phyloP scores from a whole-genome alignment of 2,888 invertebrate genomes.

The Chrysomela aeneicollis region DNA sequence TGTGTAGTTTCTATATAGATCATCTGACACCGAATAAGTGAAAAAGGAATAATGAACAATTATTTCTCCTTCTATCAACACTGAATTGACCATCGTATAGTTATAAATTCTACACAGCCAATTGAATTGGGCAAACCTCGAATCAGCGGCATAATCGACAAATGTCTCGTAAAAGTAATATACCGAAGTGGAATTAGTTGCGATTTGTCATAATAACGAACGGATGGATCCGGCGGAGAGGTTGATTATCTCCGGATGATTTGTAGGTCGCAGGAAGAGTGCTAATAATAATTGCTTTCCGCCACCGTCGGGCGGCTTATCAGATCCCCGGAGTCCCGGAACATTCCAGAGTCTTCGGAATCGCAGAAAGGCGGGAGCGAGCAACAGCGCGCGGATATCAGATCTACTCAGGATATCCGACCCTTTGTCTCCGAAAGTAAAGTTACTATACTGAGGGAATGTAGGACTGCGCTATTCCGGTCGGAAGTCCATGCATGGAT shows the following conservation, averaged over 20 bases:
- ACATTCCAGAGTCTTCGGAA: slow-evolving; percentile 3
- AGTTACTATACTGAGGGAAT: not conserved
- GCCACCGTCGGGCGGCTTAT: slow-evolving; percentile 47
- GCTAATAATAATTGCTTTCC: slow-evolving; percentile 60
- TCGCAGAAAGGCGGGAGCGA: not conserved
- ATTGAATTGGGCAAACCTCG: slow-evolving; percentile 11
- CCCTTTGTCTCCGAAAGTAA: not conserved
- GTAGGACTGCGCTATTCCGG: too few species aligned
- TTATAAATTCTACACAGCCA: slow-evolving; percentile 18
- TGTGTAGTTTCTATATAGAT: too few species aligned
- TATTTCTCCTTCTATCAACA: too few species aligned
- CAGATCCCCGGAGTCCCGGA: slow-evolving; percentile 9
- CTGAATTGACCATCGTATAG: not conserved
- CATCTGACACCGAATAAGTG: too few species aligned
- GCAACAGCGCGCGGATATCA: slow-evolving; percentile 2
- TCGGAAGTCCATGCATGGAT: too few species aligned
- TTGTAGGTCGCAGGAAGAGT: slow-evolving; percentile 59
- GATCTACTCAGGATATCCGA: slow-evolving; percentile 5
- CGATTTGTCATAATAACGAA: slow-evolving; percentile 54
- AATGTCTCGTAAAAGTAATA: slow-evolving; percentile 37
- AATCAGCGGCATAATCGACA: slow-evolving; percentile 19
- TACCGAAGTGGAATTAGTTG: slow-evolving; percentile 42
- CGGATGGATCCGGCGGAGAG: slow-evolving; percentile 48
- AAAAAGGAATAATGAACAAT: too few species aligned
- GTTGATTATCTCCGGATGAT: slow-evolving; percentile 57